A percentile compares a stretch with the other conserved stretches of the same genome.
Conservation (phyloP, 2,797 vertebrate genomes). For the Thalassophryne amazonica region DNA sequence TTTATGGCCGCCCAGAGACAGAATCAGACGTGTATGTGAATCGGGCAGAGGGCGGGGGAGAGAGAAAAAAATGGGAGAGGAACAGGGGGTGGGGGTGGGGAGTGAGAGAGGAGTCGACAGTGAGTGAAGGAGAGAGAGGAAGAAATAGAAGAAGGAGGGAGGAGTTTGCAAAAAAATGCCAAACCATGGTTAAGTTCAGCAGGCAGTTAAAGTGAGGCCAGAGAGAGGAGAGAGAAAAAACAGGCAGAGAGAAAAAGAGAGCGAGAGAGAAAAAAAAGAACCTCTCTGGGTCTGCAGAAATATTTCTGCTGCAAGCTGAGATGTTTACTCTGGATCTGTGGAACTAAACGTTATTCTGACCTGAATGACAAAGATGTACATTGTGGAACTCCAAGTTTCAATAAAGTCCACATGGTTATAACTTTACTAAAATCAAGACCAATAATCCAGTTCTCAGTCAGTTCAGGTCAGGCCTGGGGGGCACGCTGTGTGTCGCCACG, state of each 20-base stretch:
- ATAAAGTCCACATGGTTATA: no score
- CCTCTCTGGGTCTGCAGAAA: slow-evolving; percentile 27
- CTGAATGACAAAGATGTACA: no score
- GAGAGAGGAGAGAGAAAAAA: slow-evolving; percentile 49
- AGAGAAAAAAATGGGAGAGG: background rate
- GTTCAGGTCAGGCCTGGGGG: no score
- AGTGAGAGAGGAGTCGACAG: background rate
- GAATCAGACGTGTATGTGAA: slow-evolving; percentile 73
- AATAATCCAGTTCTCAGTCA: no score
- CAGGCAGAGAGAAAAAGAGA: background rate
- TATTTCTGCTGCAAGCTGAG: slow-evolving; percentile 38
- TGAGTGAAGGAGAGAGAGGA: background rate
- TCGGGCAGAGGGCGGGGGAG: slow-evolving; percentile 49
- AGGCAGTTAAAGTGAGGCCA: slow-evolving; percentile 76
- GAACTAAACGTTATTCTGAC: background rate
- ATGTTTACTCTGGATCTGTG: slow-evolving; percentile 7
- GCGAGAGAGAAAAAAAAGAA: background rate
- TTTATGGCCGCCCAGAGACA: slow-evolving; percentile 75
- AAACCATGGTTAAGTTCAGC: slow-evolving; percentile 77
- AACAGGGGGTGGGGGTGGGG: slow-evolving; percentile 1
- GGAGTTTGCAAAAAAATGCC: slow-evolving; percentile 73
- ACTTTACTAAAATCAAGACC: no score
- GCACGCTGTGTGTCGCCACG: no score
- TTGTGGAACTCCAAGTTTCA: no score
- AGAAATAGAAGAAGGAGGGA: slow-evolving; percentile 45